Base-by-base conservation (phyloP, 2,888 invertebrate species). In the Empis livida region DNA sequence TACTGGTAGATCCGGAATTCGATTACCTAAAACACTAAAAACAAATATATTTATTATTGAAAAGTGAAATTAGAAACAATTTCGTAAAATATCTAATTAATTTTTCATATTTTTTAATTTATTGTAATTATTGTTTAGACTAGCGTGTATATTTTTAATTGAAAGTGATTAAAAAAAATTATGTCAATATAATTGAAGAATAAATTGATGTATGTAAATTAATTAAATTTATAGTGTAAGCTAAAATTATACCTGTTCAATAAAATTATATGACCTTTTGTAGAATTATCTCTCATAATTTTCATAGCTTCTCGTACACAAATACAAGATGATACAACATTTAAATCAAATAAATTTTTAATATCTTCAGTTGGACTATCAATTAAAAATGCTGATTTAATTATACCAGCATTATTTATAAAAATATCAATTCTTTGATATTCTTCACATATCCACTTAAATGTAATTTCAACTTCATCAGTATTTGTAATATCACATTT, bases 211-310 rank as follows among this genome's bases (percentile, higher is more conserved):
- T 10, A 23, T 23, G 6, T 10, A 23, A 38, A 10, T 38, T 10
- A 3, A 38, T 38, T 9, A 27, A 27, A 27, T 27, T 27, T 27
- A 27, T 8, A 20, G 20, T 20, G 20, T 20, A 6, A n/a, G 20
- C 5, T 20, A 20, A 20, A 8, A 4, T n/a, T 54, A n/a, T 56
- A 77, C 79, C 79, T 80, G 61, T 76, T 78, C 46, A 81, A 70
- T 45, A 78, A 71, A 45, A 82, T 68, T 51, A 81, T 74, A 53
- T 80, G 79, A 0, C 78, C 79, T 40, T 72, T 71, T 2, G 68
- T 63, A 2, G 68, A 63, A 35, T 68, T 63, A 30, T 69, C 68
- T 31, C 67, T 68, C 76, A 80, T 77, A 0, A 72, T 65, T 47
- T 72, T 71, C 0, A 75, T 57, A 0, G 76, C 71, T 59, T 80